These are phyloP conservation scores for Carposina sasakii DNA, from an alignment of 1,140 invertebrate genomes.

Conservation along the genomic window DNA sequence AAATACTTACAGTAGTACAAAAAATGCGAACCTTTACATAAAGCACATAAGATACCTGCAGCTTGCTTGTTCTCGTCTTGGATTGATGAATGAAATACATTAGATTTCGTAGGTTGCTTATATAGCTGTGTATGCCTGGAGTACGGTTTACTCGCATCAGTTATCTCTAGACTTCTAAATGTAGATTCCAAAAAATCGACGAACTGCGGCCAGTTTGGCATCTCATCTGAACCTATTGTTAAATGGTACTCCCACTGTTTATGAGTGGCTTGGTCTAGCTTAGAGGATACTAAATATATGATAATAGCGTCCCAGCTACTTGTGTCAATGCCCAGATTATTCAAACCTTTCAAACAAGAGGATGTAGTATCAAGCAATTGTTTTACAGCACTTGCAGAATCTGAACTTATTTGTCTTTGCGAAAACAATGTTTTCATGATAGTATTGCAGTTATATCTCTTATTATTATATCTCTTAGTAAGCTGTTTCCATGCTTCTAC, in stretches of 20 bases:
- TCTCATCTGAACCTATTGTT: constrained; percentile 6
- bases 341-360: constrained; percentile 9
- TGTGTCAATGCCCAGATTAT: constrained; percentile 4
- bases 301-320: constrained; percentile 11
- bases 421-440: constrained; percentile 2
- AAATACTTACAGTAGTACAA: constrained; percentile 23
- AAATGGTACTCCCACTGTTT: constrained; percentile 9
- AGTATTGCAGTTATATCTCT: constrained; percentile 9
- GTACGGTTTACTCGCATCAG: background rate
- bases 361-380: constrained; percentile 6
- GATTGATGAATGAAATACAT: no score
- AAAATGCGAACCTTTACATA: no score
- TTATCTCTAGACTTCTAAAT: constrained; percentile 19
- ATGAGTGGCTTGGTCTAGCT: background rate
- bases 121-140: background rate
- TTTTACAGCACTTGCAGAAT: constrained; percentile 5
- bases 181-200: constrained; percentile 18
- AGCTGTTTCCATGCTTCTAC: constrained; percentile 7
- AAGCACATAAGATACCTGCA: no score
- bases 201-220: constrained; percentile 18
- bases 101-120: no score
- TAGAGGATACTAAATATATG: background rate
- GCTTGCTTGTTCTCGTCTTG: no score
- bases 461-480: background rate
- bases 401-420: background rate